Evolutionary conservation across 2,113 vertebrate species (phyloP).

Genomic region (Gopherus flavomarginatus): DNA sequence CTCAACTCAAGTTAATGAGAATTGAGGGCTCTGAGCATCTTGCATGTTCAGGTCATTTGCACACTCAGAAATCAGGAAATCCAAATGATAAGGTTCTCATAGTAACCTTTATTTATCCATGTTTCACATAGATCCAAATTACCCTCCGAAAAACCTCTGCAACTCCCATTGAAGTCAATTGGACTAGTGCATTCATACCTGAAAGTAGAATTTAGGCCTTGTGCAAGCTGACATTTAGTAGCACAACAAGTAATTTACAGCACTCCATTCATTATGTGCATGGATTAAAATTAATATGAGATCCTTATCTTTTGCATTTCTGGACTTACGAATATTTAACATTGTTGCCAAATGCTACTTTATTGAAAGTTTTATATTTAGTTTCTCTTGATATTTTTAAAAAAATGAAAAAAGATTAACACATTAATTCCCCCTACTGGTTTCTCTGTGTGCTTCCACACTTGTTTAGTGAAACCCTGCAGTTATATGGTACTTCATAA

Average conservation of each 20-base stretch:
- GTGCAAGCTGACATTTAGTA: neutral
- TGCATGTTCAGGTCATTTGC: slow-evolving; percentile 66
- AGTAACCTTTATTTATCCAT: neutral
- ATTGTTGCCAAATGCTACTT: neutral
- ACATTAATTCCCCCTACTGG: neutral
- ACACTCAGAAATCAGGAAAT: slow-evolving; percentile 39
- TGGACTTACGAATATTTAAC: neutral
- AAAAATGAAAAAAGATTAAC: neutral
- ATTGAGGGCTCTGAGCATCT: slow-evolving; percentile 66
- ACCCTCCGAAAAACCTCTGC: neutral
- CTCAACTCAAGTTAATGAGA: slow-evolving; percentile 73
- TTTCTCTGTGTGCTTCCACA: neutral
- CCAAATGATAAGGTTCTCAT: slow-evolving; percentile 48
- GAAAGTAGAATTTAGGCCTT: slow-evolving; percentile 1
- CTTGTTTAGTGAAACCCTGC: neutral
- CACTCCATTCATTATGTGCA: neutral
- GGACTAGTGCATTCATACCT: neutral
- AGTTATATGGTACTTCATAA: neutral
- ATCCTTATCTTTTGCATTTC: neutral
- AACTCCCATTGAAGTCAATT: neutral
- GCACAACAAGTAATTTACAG: neutral
- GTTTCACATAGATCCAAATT: neutral
- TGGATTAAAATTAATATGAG: neutral
- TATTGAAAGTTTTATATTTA: neutral
- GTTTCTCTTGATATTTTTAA: neutral